These are phyloP conservation scores for Baronia brevicornis DNA, from an alignment of 2,888 invertebrate species.

Conservation along the genomic window DNA sequence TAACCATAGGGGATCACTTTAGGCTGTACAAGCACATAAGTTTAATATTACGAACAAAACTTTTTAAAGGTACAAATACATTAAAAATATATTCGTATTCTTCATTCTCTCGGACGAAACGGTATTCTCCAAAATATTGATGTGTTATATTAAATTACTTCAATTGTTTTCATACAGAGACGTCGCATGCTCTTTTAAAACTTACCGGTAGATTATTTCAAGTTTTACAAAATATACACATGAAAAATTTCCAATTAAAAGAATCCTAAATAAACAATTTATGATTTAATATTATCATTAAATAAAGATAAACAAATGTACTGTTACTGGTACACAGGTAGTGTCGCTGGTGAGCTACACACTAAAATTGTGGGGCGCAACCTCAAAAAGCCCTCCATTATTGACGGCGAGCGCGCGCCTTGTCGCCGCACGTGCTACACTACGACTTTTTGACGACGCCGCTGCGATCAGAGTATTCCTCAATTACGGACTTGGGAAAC, in stretches of 20 bases:
- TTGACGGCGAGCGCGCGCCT: conserved; percentile 80
- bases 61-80: too few species aligned
- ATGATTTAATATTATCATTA: background rate
- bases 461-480: conserved; percentile 81
- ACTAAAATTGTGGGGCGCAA: conserved; percentile 81
- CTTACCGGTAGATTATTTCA: too few species aligned
- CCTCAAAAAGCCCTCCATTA: conserved; percentile 67
- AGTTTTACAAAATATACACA: background rate
- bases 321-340: conserved; percentile 58
- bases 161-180: too few species aligned
- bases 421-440: conserved; percentile 82
- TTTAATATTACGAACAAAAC: too few species aligned
- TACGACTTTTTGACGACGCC: conserved; percentile 88
- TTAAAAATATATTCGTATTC: too few species aligned
- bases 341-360: conserved; percentile 84
- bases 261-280: background rate
- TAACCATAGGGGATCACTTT: too few species aligned
- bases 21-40: too few species aligned
- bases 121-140: too few species aligned
- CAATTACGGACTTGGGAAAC: conserved; percentile 81
- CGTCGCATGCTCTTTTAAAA: too few species aligned
- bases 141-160: too few species aligned
- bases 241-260: background rate
- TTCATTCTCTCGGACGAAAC: too few species aligned
- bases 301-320: background rate